phyloP scores from a whole-genome alignment of 1,140 invertebrate genomes.

The Caenorhabditis briggsae region DNA sequence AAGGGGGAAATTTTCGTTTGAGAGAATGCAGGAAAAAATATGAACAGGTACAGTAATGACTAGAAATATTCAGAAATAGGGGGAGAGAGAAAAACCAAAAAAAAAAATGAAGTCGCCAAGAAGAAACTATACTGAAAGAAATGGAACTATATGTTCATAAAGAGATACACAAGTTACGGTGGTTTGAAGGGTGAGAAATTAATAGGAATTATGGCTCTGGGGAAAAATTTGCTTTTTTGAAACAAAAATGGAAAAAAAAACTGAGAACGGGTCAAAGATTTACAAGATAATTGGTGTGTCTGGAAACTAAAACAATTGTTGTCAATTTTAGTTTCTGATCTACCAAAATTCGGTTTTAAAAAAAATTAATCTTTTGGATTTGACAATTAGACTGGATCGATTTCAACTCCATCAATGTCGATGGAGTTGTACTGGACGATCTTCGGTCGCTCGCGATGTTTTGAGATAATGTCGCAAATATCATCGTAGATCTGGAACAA shows the following conservation, averaged over 20 bases:
- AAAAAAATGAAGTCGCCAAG: background rate
- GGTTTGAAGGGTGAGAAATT: background rate
- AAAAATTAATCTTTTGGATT: background rate
- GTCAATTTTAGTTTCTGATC: background rate
- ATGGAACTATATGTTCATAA: conserved; percentile 8
- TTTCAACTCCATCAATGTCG: conserved; percentile 65
- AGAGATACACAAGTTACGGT: conserved; percentile 26
- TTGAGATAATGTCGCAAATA: conserved; percentile 60
- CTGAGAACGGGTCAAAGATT: too few species aligned
- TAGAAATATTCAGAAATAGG: background rate
- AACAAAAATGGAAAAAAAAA: background rate
- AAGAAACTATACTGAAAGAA: background rate
- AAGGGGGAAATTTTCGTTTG: conserved; percentile 29
- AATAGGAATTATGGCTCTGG: conserved; percentile 13
- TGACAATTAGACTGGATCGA: conserved; percentile 45
- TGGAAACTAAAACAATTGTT: background rate
- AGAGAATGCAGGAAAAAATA: conserved; percentile 6
- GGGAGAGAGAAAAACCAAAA: background rate
- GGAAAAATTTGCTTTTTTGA: too few species aligned
- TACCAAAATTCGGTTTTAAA: too few species aligned
- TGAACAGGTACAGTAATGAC: background rate
- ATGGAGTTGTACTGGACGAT: conserved; percentile 64
- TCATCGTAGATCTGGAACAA: conserved; percentile 55
- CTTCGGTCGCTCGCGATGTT: conserved; percentile 64
- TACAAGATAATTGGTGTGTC: background rate